These are phyloP conservation scores for Podarcis raffonei DNA, from an alignment of 2,113 vertebrate genomes.

Conservation along the genomic window DNA sequence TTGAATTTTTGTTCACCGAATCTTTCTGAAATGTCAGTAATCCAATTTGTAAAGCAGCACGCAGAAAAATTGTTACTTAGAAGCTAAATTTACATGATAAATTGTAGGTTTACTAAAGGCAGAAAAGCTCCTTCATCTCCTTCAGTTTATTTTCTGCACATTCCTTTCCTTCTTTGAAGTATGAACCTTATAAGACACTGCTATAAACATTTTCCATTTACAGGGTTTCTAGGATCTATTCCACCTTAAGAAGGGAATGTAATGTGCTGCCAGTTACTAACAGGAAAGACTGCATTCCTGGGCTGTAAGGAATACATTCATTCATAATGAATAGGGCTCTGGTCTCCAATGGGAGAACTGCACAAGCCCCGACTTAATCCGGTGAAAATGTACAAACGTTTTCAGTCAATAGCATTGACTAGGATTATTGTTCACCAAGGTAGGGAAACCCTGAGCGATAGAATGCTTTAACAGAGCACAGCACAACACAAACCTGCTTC, in stretches of 20 bases:
- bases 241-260: constrained; percentile 4
- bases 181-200: background rate
- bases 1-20: background rate
- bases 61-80: background rate
- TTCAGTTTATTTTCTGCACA: constrained; percentile 7
- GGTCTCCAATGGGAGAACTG: constrained; percentile 23
- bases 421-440: constrained; percentile 57
- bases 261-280: background rate
- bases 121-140: constrained; percentile 20
- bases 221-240: constrained; percentile 22
- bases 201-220: constrained; percentile 16
- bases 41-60: background rate
- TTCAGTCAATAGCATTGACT: constrained; percentile 47
- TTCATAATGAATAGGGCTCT: constrained; percentile 13
- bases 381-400: constrained; percentile 48
- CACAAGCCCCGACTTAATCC: constrained; percentile 39
- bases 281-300: constrained; percentile 31
- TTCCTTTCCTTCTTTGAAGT: constrained; percentile 2
- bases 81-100: constrained; percentile 30
- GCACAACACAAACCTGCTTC: constrained; percentile 76
- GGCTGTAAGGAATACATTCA: constrained; percentile 22
- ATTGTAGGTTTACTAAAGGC: constrained; percentile 8
- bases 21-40: background rate
- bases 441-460: constrained; percentile 46
- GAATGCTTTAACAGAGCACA: constrained; percentile 53